A percentile compares a stretch with the other conserved stretches of the same genome.
These are phyloP conservation scores for Anguilla japonica DNA, from an alignment of 2,113 vertebrate species.

Conservation along the genomic window DNA sequence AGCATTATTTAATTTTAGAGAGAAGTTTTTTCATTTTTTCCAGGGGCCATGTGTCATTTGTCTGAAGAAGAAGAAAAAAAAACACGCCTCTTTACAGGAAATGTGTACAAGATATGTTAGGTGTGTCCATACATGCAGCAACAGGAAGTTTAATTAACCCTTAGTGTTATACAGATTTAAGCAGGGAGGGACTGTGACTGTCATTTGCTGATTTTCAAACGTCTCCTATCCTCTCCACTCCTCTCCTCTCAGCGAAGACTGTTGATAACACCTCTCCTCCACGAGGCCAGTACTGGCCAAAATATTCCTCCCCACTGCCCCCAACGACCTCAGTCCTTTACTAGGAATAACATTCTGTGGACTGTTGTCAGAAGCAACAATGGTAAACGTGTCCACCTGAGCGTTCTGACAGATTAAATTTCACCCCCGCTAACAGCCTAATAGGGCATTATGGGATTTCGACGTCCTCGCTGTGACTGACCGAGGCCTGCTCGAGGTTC, in stretches of 20 bases:
- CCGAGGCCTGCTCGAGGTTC: slow-evolving; percentile 18
- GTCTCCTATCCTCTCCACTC: neutral
- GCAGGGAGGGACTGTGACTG: neutral
- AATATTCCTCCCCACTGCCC: slow-evolving; percentile 52
- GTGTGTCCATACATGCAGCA: neutral
- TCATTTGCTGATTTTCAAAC: neutral
- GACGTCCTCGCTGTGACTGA: slow-evolving; percentile 66
- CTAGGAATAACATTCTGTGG: slow-evolving; percentile 67
- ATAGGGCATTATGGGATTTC: slow-evolving; percentile 64
- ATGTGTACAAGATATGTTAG: neutral
- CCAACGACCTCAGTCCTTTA: slow-evolving; percentile 66
- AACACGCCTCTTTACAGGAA: neutral
- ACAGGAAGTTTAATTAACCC: neutral
- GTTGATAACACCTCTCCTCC: neutral
- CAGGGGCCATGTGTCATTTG: neutral
- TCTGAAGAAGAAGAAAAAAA: neutral
- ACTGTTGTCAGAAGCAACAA: slow-evolving; percentile 61
- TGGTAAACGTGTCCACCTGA: slow-evolving; percentile 66
- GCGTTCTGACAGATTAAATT: slow-evolving; percentile 74
- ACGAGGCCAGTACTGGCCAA: neutral
- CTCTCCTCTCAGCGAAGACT: neutral
- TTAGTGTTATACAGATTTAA: slow-evolving; percentile 31
- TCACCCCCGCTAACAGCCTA: slow-evolving; percentile 73
- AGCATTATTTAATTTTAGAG: neutral
- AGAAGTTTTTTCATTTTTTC: neutral